These are phyloP conservation scores for Coenobita brevimanus DNA, from an alignment of 1,140 invertebrate species.

Conservation along the genomic window DNA sequence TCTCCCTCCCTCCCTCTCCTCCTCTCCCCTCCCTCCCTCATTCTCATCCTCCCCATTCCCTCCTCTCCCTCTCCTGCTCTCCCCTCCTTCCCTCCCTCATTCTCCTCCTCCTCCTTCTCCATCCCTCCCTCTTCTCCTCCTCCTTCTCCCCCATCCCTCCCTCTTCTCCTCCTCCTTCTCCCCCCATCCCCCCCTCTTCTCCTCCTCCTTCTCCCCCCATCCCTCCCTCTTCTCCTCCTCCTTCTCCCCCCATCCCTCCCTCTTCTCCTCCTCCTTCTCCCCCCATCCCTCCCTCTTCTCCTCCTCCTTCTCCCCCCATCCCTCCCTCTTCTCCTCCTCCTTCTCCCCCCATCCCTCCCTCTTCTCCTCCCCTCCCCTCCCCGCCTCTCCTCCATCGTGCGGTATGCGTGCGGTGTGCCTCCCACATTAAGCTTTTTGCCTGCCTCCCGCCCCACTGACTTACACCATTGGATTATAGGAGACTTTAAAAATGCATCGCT, in stretches of 20 bases:
- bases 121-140: neutral
- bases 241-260: neutral
- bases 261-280: neutral
- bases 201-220: no score
- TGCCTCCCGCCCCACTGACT: no score
- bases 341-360: neutral
- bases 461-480: no score
- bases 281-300: neutral
- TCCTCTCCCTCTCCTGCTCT: neutral
- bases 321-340: neutral
- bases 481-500: no score
- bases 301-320: neutral
- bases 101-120: neutral
- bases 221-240: neutral
- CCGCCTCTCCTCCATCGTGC: neutral
- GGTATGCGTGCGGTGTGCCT: neutral
- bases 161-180: no score
- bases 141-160: neutral
- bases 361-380: neutral
- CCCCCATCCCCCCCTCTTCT: no score
- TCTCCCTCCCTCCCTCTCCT: slow-evolving; percentile 3
- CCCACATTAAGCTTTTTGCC: no score
- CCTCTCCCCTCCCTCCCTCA: neutral
- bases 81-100: neutral
- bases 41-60: neutral